These are phyloP conservation scores for Bergia sp. DNA, from an alignment of 92 coral and sea anemone genomes.

Conservation along the genomic window DNA sequence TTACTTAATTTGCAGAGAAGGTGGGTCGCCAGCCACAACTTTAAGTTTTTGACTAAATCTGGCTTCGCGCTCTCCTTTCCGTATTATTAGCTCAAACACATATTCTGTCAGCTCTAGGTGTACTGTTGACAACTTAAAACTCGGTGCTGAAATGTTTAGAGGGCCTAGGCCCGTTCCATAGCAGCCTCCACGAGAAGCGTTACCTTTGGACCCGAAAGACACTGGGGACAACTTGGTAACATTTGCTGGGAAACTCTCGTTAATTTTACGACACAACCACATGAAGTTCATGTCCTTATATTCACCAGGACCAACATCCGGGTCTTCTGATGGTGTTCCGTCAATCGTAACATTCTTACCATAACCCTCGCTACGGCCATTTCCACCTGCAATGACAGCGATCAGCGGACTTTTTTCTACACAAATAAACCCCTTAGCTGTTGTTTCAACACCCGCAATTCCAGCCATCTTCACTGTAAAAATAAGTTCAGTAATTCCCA, in stretches of 20 bases:
- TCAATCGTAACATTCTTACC: conserved; percentile 32
- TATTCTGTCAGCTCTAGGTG: conserved; percentile 30
- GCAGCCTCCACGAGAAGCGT: conserved; percentile 43
- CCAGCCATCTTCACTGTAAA: conserved; percentile 63
- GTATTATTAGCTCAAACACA: conserved; percentile 46
- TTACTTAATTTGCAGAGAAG: conserved; percentile 50
- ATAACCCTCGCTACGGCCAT: conserved; percentile 61
- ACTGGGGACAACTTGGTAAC: conserved; percentile 2
- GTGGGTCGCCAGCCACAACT: conserved; percentile 38
- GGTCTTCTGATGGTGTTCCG: conserved; percentile 58
- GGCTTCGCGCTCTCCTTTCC: conserved; percentile 52
- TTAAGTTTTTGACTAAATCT: conserved; percentile 36
- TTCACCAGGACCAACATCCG: conserved; percentile 54
- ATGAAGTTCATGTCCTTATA: conserved; percentile 43
- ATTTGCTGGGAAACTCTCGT: conserved; percentile 29
- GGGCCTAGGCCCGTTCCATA: conserved; percentile 49
- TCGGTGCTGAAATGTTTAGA: conserved; percentile 42
- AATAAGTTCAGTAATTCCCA: conserved; percentile 47
- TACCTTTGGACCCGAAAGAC: background rate
- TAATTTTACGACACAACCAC: conserved; percentile 59
- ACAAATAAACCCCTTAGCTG: conserved; percentile 49
- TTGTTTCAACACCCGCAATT: conserved; percentile 38
- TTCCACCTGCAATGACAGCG: conserved; percentile 60
- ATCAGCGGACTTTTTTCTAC: conserved; percentile 54
- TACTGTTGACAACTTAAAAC: conserved; percentile 41